phyloP scores from a whole-genome alignment of 2,113 vertebrate species.

The Mormoops blainvillei region DNA sequence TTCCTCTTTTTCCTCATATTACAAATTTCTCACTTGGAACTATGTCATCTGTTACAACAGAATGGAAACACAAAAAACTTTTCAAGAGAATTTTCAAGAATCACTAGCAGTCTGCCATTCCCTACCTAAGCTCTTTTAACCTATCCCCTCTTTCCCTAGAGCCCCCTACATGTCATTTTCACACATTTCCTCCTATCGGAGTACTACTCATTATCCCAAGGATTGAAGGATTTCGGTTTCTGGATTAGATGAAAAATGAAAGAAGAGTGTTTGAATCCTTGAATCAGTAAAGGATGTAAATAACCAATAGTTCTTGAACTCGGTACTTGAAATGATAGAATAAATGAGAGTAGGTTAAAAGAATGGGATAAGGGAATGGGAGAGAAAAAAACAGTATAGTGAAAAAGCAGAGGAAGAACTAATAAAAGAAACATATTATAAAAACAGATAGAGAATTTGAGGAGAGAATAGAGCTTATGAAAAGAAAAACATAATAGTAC shows the following conservation, averaged over 20 bases:
- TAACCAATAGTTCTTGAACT: not conserved
- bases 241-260: not conserved
- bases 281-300: not conserved
- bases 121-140: not conserved
- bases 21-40: not conserved
- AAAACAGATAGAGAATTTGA: not conserved
- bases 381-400: not conserved
- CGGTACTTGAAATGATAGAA: not conserved
- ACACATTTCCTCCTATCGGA: not conserved
- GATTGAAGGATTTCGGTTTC: not conserved
- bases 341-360: not conserved
- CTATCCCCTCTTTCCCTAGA: not conserved
- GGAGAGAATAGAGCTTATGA: not conserved
- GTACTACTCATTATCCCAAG: not conserved
- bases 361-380: not conserved
- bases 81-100: not conserved
- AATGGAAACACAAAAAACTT: not conserved
- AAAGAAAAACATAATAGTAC: not conserved
- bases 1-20: not conserved
- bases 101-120: not conserved
- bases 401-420: not conserved
- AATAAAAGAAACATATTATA: constrained; percentile 27
- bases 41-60: not conserved
- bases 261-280: not conserved
- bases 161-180: not conserved